phyloP scores from a whole-genome alignment of 2,113 vertebrate species.

The Zapornia atra region DNA sequence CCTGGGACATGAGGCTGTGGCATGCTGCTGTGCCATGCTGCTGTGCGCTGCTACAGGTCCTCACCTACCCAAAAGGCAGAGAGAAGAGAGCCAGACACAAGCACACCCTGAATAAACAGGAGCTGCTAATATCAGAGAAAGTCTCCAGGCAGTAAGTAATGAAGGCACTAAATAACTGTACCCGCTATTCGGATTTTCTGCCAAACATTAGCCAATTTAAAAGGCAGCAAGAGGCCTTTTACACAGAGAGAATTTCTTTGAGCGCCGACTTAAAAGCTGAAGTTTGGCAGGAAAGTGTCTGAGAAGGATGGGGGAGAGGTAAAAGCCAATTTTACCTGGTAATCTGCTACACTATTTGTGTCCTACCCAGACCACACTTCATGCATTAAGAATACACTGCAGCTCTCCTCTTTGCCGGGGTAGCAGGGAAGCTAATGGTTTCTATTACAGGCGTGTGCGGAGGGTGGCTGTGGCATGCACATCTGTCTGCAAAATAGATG shows the following conservation, averaged over 20 bases:
- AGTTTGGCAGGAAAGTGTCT: slow-evolving; percentile 79
- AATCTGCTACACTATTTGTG: slow-evolving; percentile 78
- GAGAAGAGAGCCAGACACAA: neutral
- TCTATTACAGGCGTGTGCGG: slow-evolving; percentile 45
- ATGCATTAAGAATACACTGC: slow-evolving; percentile 69
- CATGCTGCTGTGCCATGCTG: neutral
- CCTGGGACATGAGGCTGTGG: neutral
- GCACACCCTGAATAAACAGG: slow-evolving; percentile 51
- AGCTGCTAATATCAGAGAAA: slow-evolving; percentile 54
- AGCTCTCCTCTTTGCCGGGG: slow-evolving; percentile 45
- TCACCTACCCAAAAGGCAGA: neutral
- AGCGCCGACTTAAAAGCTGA: slow-evolving; percentile 75
- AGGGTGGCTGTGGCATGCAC: slow-evolving; percentile 13
- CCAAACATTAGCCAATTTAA: slow-evolving; percentile 71
- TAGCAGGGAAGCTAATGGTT: slow-evolving; percentile 60
- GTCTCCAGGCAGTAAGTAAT: slow-evolving; percentile 56
- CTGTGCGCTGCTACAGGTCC: slow-evolving; percentile 10
- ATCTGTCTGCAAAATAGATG: slow-evolving; percentile 44
- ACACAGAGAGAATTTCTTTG: slow-evolving; percentile 70
- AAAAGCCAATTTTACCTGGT: slow-evolving; percentile 78
- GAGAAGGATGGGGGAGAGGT: slow-evolving; percentile 69
- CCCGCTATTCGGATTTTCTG: slow-evolving; percentile 58
- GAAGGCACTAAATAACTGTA: slow-evolving; percentile 57
- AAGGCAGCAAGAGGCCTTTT: slow-evolving; percentile 78
- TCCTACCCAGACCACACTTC: slow-evolving; percentile 63